phyloP scores from a whole-genome alignment of 2,888 invertebrate species.

The Crocallis elinguaria region DNA sequence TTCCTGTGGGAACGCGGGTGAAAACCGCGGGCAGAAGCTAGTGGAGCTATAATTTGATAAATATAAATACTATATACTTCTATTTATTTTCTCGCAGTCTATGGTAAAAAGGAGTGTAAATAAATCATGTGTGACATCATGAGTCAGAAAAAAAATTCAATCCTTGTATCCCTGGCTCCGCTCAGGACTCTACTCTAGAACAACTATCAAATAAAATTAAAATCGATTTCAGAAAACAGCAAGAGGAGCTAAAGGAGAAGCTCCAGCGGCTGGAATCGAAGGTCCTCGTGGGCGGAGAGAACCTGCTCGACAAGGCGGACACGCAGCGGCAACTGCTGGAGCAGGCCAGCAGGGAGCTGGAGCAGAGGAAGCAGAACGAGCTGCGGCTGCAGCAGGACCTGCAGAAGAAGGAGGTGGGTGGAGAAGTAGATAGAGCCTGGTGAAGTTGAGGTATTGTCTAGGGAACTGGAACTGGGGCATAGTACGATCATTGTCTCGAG shows the following conservation, averaged over 20 bases:
- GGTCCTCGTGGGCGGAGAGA: slow-evolving; percentile 98
- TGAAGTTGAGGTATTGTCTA: neutral
- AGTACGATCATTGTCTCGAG: too few relatives aligned
- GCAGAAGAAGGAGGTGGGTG: slow-evolving; percentile 91
- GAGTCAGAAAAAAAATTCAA: too few relatives aligned
- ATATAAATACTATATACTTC: too few relatives aligned
- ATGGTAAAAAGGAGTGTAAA: too few relatives aligned
- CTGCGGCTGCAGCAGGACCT: slow-evolving; percentile 92
- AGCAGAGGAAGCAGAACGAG: slow-evolving; percentile 91
- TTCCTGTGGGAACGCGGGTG: too few relatives aligned
- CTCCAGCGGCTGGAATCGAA: slow-evolving; percentile 96
- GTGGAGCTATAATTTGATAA: too few relatives aligned
- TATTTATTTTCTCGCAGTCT: too few relatives aligned
- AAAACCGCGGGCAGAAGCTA: too few relatives aligned
- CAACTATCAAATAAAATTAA: neutral
- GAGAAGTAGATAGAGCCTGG: neutral
- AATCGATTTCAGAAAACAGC: slow-evolving; percentile 85
- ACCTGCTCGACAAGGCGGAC: slow-evolving; percentile 98
- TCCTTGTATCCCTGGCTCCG: too few relatives aligned
- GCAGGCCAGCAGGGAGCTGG: slow-evolving; percentile 93
- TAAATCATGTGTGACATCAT: too few relatives aligned
- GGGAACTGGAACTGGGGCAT: neutral
- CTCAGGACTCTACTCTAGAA: neutral
- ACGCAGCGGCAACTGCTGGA: slow-evolving; percentile 95
- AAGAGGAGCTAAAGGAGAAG: slow-evolving; percentile 93